Evolutionary conservation across 2,888 invertebrate genomes (phyloP), one percentile per base, ranked within the genome.

Genomic region (Protophormia terraenovae): DNA sequence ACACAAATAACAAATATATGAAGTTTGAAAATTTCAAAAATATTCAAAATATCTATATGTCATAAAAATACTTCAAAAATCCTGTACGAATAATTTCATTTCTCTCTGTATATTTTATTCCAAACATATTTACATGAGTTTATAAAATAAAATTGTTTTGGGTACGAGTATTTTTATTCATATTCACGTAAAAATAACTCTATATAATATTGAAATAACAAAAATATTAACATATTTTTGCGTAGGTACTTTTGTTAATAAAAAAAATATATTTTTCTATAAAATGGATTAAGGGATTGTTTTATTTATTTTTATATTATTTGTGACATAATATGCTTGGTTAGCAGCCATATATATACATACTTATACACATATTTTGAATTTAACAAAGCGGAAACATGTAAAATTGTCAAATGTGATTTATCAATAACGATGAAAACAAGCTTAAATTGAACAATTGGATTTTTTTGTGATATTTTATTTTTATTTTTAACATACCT

Each of bases 371-470:
- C 62, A 19, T 16, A 47, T 35, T 66, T 58, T n/a, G n/a, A 27
- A 32, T 47, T 73, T 73, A 73, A 80, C 73, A 80, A 73, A 67
- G 73, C 73, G 73, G 80, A 80, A 80, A 55, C 47, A 80, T 73
- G 66, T 80, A 47, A 73, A 80, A 80, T 47, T 80, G 58, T 58
- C 73, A 50, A 58, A 73, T 58, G 47, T 47, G 47, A 80, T 66
- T 73, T 73, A 73, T 80, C 58, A 55, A 58, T 58, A 45, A 41
- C 32, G 69, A 60, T 47, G 47, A 58, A 78, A 69, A 60, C 58
- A 69, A 50, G 55, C 3, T 58, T 58, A 12, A 55, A 67, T 2
- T 32, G 58, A 35, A 60, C 58, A 60, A 60, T 50, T 50, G 7
- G 3, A 47, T 41, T 32, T 50, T 58, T n/a, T 14, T 47, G 0